These are phyloP conservation scores for Bagarius yarrelli DNA, from an alignment of 2,113 vertebrate species.

Conservation along the genomic window DNA sequence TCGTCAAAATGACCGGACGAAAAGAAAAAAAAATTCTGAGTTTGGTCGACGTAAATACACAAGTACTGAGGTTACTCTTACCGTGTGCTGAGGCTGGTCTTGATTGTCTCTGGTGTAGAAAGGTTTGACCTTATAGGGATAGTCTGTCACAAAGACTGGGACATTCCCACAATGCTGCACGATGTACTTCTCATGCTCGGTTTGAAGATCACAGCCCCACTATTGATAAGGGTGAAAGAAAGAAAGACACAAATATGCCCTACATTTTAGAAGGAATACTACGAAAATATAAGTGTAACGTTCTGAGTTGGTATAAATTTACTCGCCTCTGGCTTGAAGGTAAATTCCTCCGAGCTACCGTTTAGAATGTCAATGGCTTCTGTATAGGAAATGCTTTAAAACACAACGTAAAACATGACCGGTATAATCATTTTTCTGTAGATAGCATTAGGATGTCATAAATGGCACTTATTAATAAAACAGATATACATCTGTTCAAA, in stretches of 20 bases:
- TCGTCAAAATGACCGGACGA: background rate
- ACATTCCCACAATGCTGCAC: constrained; percentile 85
- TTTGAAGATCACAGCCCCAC: constrained; percentile 94
- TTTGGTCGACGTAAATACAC: background rate
- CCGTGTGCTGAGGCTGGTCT: constrained; percentile 79
- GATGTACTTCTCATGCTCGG: constrained; percentile 91
- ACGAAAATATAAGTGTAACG: background rate
- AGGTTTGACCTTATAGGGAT: constrained; percentile 88
- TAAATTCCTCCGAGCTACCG: constrained; percentile 74
- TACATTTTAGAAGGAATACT: background rate
- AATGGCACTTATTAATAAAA: background rate
- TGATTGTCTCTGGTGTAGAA: constrained; percentile 95
- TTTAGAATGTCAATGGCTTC: constrained; percentile 88
- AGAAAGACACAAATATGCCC: constrained; percentile 9
- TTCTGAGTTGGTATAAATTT: background rate
- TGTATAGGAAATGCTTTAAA: constrained; percentile 83
- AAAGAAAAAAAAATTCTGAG: background rate
- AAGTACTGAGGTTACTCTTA: constrained; percentile 63
- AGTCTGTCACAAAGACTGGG: constrained; percentile 90
- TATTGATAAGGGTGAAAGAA: constrained; percentile 59
- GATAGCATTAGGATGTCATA: background rate
- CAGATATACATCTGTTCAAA: background rate
- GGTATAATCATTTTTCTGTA: background rate
- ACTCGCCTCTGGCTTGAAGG: constrained; percentile 81
- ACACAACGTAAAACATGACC: background rate